Base-by-base conservation (phyloP, 2,888 invertebrate species). In the Epsilonema sp. region DNA sequence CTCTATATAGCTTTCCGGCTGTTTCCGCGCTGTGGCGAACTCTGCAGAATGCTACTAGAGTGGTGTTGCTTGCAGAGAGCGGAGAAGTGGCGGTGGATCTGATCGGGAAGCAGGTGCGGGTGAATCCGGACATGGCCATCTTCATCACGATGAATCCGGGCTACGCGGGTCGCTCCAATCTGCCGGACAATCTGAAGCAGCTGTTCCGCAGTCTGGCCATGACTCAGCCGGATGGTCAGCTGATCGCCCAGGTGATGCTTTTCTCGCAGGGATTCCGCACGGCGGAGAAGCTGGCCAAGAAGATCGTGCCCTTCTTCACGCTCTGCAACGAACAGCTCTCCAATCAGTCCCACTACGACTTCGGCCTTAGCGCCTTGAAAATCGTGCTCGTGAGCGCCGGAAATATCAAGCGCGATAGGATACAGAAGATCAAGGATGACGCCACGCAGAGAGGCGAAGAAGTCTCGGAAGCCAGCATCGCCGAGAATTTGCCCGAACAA, bases 111-210 rank as follows among this genome's bases (percentile, higher is more conserved):
- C 86, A 87, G 73, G 92, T 76, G 19, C 79, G 80, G 54, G 90
- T 99, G 0, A 90, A 89, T 24, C 78, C 86, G 16, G 94, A 97
- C 67, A 97, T 99, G 89, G 97, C 97, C 1, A 92, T 97, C 60
- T 99, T 99, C 72, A 94, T 99, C 55, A 99, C 97, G 0, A 99
- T 97, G 97, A 99, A 99, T 75, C 97, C 97, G 25, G 97, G 94
- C 24, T 97, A 99, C 68, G 97, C 97, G 38, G 97, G 97, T 22
- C 79, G 97, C 53, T 94, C 94, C 50, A 97, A 99, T 71, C 70
- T 99, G 53, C 97, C 97, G 0, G 97, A 99, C 64, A 99, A 99
- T 68, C 75, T 99, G 69, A 99, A 99, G 75, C 94, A 97, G 69
- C 74, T 99, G 50, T 99, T 99, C 80, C 76, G 97, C 54, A 89